Base-by-base conservation (phyloP, 2,888 invertebrate genomes). In the Aporophyla nigra region DNA sequence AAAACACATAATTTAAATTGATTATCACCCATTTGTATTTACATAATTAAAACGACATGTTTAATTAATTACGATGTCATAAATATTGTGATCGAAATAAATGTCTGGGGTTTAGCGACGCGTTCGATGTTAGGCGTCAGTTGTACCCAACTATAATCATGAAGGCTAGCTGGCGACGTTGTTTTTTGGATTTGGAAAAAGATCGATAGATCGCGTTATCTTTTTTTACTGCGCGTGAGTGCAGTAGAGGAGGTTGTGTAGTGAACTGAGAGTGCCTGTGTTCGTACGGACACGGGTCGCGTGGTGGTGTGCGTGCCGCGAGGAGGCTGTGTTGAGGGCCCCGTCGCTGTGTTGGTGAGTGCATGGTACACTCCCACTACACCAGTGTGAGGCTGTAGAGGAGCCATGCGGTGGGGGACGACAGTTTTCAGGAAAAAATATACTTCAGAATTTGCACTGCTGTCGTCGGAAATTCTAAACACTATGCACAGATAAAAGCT, bases 151-250 rank as follows among this genome's bases (percentile, higher is more conserved):
- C 96, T 96, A 94, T 94, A 91, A 91, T 92, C 89, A 89, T 90
- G 93, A 89, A 93, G 93, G 92, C 94, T 93, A 92, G 93, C 91
- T 91, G 92, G 79, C 92, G 91, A 89, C 89, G 91, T 91, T 90
- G 92, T 94, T 94, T 95, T 95, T 95, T 94, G 91, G 91, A 92
- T 93, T 95, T 93, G 92, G 93, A 95, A 95, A 96, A 96, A 96
- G 95, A 95, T 95, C 95, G 95, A 96, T 95, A 96, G 96, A 95
- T 95, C 96, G 95, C 95, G 94, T 94, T 95, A 93, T 95, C 94
- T 96, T 96, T 96, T 93, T 96, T 96, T 96, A 94, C 92, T 96
- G 96, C 96, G 96, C 96, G 96, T 96, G 96, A 96, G 96, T 96
- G 96, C 96, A 96, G 95, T 93, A 94, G 95, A 95, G 93, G 96